Evolutionary conservation across 2,888 invertebrate species (phyloP).

Genomic region (Argyra leucocephala): DNA sequence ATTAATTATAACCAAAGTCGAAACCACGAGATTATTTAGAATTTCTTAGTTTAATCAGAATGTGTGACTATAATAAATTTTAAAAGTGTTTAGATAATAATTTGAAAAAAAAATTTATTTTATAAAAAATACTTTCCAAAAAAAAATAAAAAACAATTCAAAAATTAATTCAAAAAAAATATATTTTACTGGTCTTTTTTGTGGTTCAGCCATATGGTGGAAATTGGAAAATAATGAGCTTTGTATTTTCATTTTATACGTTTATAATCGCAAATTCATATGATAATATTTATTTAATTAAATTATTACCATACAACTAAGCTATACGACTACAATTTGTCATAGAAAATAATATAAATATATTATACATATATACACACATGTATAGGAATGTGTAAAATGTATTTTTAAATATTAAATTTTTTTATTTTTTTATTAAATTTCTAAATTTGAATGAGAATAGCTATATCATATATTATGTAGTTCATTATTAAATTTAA

Average conservation of each 20-base stretch:
- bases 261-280: background rate
- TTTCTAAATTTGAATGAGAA: background rate
- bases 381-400: background rate
- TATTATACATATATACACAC: background rate
- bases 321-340: background rate
- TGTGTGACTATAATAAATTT: background rate
- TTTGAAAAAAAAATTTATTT: background rate
- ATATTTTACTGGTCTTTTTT: background rate
- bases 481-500: too few relatives aligned
- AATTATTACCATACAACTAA: background rate
- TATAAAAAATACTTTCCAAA: constrained; percentile 1
- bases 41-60: background rate
- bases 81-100: background rate
- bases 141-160: background rate
- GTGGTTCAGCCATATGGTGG: background rate
- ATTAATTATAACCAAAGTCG: too few relatives aligned
- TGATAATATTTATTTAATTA: background rate
- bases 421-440: background rate
- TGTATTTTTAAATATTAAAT: background rate
- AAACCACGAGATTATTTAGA: background rate
- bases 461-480: too few relatives aligned
- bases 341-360: background rate
- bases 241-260: background rate
- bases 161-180: background rate
- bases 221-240: background rate